Base-by-base conservation (phyloP, 2,797 vertebrate genomes). In the Leptatherina wallacei region DNA sequence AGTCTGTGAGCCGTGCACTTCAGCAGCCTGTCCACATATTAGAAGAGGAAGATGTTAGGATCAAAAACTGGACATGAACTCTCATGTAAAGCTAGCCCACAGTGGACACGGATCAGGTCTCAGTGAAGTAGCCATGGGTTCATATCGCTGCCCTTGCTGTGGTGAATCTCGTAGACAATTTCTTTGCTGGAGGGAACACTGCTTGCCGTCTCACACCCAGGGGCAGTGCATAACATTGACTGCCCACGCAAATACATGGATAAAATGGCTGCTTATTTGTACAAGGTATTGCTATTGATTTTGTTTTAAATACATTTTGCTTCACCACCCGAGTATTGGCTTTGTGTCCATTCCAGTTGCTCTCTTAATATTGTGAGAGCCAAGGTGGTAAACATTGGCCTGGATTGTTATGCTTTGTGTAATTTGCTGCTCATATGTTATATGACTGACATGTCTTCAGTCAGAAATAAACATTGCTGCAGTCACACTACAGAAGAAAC, bases 221-320 rank as follows among this genome's bases (percentile, higher is more conserved):
- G 79, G 84, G 78, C 73, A 74, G 80, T 62, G 71, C 77, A 71
- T 85, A 82, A 85, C 87, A 90, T 83, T 72, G 78, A 88, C 90
- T 87, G 83, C 90, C 90, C 88, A 91, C 88, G 89, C 89, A 86
- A 83, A 88, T 83, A 81, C 88, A 81, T 71, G 81, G 78, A 83
- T 89, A 77, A 89, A 91, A 91, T 81, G 76, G 82, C 83, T 86
- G 82, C 84, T 91, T 83, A 89, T 94, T 91, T 89, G 85, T 89
- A 85, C 85, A 88, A 85, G 89, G 75, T 87, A 84, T 90, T 85
- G 85, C 69, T 91, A 93, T 92, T 91, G 92, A 93, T 93, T 93
- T 92, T 83, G 85, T 91, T 91, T 92, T 91, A 88, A 90, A 92
- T 91, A 91, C 83, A 88, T 91, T 90, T 91, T 85, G 82, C 84